Evolutionary conservation across 2,888 invertebrate genomes (phyloP), one percentile per base, ranked within the genome.

Genomic region (Tachina fera): DNA sequence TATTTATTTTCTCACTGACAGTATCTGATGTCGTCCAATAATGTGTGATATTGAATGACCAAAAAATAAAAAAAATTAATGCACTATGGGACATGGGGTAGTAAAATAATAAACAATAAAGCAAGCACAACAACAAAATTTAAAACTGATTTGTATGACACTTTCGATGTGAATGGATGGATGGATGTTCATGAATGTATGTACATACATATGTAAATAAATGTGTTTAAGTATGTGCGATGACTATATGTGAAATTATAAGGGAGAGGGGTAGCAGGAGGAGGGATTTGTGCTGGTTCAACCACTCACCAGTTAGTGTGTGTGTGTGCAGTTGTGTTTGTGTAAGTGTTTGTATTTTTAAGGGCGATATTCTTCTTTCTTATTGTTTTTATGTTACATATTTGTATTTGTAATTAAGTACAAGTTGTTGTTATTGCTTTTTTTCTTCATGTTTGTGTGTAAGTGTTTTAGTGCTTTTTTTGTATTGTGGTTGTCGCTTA

Each of bases 21-120:
- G 84, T 91, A 90, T 91, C 90, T 90, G 90, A 88, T 91, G 89
- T 91, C 91, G 89, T 89, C 89, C 89, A 88, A 89, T 89, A 88
- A 89, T 89, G 76, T 58, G 90, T 71, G 90, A 91, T 91, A 91
- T 91, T 91, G 89, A 89, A 90, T 91, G 91, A 91, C 92, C 22
- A 22, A 91, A 90, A 89, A 91, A 16, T 13, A 41, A 49, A 56
- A 63, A 22, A 53, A 45, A 47, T 16, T 16, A 41, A 39, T 53
- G 45, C 45, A 56, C 56, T 41, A 41, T 76, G 61, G 49, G 75
- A 67, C 70, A 53, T 56, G 83, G 83, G 83, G 83, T 83, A 72
- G 83, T 67, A 65, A 83, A 78, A 67, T 71, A 51, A 58, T 58
- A 71, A 83, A 58, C 61, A 75, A 53, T 19, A 70, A 19, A 45